Conservation (phyloP, 2,113 vertebrate genomes). For the Butorides virescens region DNA sequence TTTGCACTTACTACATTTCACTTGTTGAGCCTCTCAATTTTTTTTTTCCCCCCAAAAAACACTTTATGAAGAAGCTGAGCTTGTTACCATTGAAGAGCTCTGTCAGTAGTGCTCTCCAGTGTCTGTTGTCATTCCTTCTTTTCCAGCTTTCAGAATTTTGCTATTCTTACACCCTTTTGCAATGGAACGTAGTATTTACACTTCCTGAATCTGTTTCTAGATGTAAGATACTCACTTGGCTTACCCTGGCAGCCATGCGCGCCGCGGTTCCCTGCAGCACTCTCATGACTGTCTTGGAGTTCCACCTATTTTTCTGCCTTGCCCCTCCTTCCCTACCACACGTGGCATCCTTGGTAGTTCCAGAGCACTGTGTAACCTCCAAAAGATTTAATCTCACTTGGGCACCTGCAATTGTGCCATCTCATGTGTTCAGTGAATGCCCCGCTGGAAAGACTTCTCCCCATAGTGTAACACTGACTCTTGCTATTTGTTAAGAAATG, state of each 20-base stretch:
- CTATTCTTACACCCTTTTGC: not conserved
- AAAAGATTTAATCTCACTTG: not conserved
- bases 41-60: not conserved
- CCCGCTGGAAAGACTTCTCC: not conserved
- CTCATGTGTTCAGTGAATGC: not conserved
- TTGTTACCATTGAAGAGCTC: not conserved
- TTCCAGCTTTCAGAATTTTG: not conserved
- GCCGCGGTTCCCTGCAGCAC: fast-evolving
- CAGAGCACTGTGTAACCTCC: not conserved
- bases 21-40: not conserved
- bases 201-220: not conserved
- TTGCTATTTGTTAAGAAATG: not conserved
- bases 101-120: not conserved
- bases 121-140: not conserved
- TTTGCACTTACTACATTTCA: not conserved
- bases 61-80: not conserved
- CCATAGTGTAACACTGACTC: not conserved
- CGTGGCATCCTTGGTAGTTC: fast-evolving
- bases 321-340: not conserved
- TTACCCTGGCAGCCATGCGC: not conserved
- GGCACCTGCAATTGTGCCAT: not conserved
- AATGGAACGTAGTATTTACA: not conserved
- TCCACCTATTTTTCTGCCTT: not conserved
- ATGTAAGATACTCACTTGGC: not conserved
- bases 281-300: not conserved